Evolutionary conservation across 2,888 invertebrate genomes (phyloP), one percentile per base, ranked within the genome.

Genomic region (Cepaea hortensis): DNA sequence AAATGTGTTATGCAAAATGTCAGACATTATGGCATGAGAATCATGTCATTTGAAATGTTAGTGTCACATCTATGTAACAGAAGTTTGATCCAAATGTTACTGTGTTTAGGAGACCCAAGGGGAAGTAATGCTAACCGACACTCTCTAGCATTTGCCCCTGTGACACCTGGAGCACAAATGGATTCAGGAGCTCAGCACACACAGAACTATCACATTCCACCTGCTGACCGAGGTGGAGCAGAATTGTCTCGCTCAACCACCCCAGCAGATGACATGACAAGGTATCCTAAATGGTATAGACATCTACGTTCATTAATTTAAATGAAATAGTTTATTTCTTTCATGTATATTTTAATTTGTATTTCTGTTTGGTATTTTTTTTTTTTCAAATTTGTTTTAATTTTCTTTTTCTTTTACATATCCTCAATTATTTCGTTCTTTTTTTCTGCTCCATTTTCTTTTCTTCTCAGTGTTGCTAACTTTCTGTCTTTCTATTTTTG

Each of bases 131-230:
- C 87, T 15, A 88, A 87, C 85, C 85, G 90, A 48, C 89, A 92
- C 84, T 90, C 92, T 65, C 87, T 91, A 73, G 89, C 91, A 35
- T 90, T 91, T 72, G 91, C 91, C 11, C 89, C 92, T 11, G 55
- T 50, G 55, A 7, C 79, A 79, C 68, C 55, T 65, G 72, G 50
- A 50, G 70, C 72, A 18, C 75, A 80, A 65, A 86, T 84, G 15
- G 87, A 75, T 0, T 79, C 81, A 62, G 83, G 77, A 62, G 68
- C 77, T n/a, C 91, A 91, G 88, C 87, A 91, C 81, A 90, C 91
- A 73, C 92, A 91, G 89, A 92, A 92, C 84, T 92, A 92, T 86
- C 88, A 91, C 70, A 89, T 90, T 23, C 88, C 90, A 61, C 87
- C 90, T 55, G 6, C 81, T 35, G 89, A 88, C 84, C 88, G 89